Evolutionary conservation across 2,797 vertebrate genomes (phyloP).

Genomic region (Protosalanx chinensis): DNA sequence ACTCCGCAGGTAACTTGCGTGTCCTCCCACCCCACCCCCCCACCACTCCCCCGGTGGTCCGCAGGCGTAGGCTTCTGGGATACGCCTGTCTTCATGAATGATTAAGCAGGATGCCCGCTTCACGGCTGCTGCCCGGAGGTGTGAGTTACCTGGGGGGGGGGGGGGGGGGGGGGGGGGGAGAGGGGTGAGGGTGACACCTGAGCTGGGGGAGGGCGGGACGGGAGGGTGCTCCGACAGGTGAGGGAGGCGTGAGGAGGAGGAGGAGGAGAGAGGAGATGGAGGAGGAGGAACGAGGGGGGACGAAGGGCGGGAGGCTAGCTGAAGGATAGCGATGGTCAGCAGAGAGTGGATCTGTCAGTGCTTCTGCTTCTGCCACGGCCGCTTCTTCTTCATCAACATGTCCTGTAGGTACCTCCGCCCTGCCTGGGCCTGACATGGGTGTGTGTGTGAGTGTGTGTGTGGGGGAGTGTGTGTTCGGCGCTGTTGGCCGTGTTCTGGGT

Average conservation of each 20-base stretch:
- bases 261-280: slow-evolving; percentile 57
- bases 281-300: slow-evolving; percentile 41
- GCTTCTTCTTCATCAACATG: slow-evolving; percentile 89
- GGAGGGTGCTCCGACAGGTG: neutral
- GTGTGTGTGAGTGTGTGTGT: slow-evolving; percentile 12
- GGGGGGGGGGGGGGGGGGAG: neutral
- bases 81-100: slow-evolving; percentile 56
- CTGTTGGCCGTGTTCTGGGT: neutral
- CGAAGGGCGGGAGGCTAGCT: slow-evolving; percentile 47
- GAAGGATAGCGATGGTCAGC: slow-evolving; percentile 81
- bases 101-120: slow-evolving; percentile 53
- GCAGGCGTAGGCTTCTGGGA: slow-evolving; percentile 24
- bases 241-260: slow-evolving; percentile 62
- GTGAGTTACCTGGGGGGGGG: slow-evolving; percentile 55
- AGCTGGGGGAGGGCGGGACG: slow-evolving; percentile 27
- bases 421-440: slow-evolving; percentile 2
- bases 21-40: neutral
- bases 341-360: slow-evolving; percentile 93
- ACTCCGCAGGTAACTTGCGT: neutral
- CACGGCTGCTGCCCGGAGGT: slow-evolving; percentile 61
- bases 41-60: slow-evolving; percentile 59
- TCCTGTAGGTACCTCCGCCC: slow-evolving; percentile 84
- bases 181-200: slow-evolving; percentile 1
- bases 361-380: slow-evolving; percentile 90
- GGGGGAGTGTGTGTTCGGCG: neutral